These are phyloP conservation scores for Saccostrea echinata DNA, from an alignment of 1,140 invertebrate genomes.

Conservation along the genomic window DNA sequence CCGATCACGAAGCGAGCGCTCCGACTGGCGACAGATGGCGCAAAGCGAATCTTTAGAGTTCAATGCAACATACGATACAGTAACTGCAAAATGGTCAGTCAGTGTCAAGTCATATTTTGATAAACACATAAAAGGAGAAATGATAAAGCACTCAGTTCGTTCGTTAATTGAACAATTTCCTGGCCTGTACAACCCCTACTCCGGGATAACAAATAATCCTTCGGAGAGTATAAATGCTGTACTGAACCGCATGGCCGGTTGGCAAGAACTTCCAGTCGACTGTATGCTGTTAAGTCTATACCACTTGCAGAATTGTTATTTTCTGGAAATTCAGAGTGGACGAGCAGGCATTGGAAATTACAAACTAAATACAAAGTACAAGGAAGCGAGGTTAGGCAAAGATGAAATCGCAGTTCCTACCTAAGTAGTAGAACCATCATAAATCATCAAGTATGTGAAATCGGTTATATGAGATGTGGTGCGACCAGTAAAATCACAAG, in stretches of 20 bases:
- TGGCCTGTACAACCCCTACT: slow-evolving; percentile 42
- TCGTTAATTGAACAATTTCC: slow-evolving; percentile 46
- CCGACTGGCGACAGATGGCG: background rate
- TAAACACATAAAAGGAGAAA: slow-evolving; percentile 25
- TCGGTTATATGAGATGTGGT: too few species aligned
- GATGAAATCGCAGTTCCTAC: slow-evolving; percentile 40
- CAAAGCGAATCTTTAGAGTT: background rate
- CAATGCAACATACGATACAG: background rate
- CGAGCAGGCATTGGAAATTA: slow-evolving; percentile 18
- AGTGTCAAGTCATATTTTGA: slow-evolving; percentile 16
- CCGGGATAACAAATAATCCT: slow-evolving; percentile 46
- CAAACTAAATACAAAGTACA: slow-evolving; percentile 14
- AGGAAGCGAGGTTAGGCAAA: slow-evolving; percentile 1
- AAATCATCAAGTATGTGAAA: slow-evolving; percentile 38
- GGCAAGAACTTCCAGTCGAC: slow-evolving; percentile 38
- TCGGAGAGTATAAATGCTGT: slow-evolving; percentile 47
- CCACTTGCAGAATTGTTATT: slow-evolving; percentile 42
- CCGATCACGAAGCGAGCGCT: too few species aligned
- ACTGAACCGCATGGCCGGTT: slow-evolving; percentile 21
- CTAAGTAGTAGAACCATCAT: background rate
- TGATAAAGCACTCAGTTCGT: slow-evolving; percentile 10
- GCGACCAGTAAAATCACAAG: too few species aligned
- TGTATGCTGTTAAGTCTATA: slow-evolving; percentile 10
- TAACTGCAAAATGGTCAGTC: background rate
- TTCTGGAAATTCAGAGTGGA: slow-evolving; percentile 14